Evolutionary conservation across 2,888 invertebrate genomes (phyloP).

Genomic region (Clusia tigrina): DNA sequence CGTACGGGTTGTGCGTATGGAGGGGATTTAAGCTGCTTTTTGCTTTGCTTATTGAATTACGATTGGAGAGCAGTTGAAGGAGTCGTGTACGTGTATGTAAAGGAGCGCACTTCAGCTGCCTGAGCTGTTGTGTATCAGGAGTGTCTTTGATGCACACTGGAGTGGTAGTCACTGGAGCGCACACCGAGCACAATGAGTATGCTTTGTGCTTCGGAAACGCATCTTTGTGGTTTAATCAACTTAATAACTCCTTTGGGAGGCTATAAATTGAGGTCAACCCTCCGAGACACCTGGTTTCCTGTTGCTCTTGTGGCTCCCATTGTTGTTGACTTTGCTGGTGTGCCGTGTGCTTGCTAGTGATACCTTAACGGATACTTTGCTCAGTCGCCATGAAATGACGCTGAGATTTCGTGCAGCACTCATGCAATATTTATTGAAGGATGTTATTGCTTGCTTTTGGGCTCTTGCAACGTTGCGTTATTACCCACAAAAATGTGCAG

Average conservation of each 20-base stretch:
- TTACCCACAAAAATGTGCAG: not conserved
- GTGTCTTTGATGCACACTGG: not conserved
- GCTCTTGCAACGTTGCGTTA: constrained; percentile 5
- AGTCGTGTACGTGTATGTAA: too few species aligned
- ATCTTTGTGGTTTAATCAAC: constrained; percentile 16
- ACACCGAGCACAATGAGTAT: not conserved
- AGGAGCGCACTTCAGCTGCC: not conserved
- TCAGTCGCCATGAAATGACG: not conserved
- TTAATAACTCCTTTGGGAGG: constrained; percentile 19
- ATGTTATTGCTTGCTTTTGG: not conserved
- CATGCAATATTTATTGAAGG: not conserved
- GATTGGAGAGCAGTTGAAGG: constrained; percentile 18
- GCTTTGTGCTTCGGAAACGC: not conserved
- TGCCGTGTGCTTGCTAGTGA: not conserved
- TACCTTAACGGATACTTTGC: not conserved
- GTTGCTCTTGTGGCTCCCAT: not conserved
- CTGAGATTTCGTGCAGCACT: not conserved
- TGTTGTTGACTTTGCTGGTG: not conserved
- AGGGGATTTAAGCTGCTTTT: too few species aligned
- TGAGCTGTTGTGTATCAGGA: not conserved
- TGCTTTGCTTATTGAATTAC: constrained; percentile 31
- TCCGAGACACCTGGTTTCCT: not conserved
- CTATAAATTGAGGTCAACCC: not conserved
- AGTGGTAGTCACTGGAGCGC: not conserved
- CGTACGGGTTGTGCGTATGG: too few species aligned